Evolutionary conservation across 2,797 vertebrate genomes (phyloP).

Genomic region (Sebastes variabilis): DNA sequence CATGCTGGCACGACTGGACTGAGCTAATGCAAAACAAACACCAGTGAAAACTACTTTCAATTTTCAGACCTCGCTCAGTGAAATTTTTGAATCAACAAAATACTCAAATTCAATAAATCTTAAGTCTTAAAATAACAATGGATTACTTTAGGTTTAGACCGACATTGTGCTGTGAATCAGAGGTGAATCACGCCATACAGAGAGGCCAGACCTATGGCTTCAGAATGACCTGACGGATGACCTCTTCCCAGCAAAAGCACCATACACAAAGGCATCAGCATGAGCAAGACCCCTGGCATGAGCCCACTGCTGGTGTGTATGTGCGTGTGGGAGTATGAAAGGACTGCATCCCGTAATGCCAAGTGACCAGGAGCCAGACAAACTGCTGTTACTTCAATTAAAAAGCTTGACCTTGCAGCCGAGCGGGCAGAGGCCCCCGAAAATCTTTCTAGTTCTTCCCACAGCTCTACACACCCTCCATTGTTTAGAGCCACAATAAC

Average conservation of each 20-base stretch:
- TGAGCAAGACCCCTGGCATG: slow-evolving; percentile 49
- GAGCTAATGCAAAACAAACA: slow-evolving; percentile 3
- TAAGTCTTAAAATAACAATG: background rate
- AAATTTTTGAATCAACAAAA: background rate
- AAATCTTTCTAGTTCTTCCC: slow-evolving; percentile 12
- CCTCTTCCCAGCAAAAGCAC: slow-evolving; percentile 29
- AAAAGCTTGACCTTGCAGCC: slow-evolving; percentile 8
- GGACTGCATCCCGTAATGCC: background rate
- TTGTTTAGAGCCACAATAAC: slow-evolving; percentile 44
- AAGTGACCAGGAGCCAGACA: background rate
- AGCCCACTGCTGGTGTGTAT: background rate
- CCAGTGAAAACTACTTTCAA: background rate
- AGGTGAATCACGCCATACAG: slow-evolving; percentile 38
- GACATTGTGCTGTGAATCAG: slow-evolving; percentile 40
- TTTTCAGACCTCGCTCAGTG: background rate
- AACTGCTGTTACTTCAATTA: slow-evolving; percentile 4
- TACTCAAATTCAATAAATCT: background rate
- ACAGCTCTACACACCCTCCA: slow-evolving; percentile 37
- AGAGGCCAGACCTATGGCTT: background rate
- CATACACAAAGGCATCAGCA: slow-evolving; percentile 27
- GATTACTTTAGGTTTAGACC: background rate
- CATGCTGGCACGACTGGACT: background rate
- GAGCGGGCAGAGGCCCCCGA: background rate
- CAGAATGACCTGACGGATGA: slow-evolving; percentile 29
- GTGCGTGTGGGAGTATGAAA: background rate